Evolutionary conservation across 2,888 invertebrate species (phyloP).

Genomic region (Drosophila pullipes): DNA sequence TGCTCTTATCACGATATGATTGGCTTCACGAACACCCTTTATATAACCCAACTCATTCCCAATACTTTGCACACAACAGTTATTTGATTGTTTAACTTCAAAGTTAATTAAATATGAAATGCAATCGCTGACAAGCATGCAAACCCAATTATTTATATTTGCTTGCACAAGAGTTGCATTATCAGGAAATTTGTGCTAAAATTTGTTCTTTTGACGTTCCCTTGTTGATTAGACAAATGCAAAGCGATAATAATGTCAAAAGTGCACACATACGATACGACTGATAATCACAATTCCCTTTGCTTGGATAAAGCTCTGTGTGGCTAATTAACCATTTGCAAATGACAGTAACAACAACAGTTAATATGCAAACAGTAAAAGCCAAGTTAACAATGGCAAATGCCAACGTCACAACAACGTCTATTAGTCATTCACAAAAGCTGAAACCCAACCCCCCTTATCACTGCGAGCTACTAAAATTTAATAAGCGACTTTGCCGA

Average conservation of each 20-base stretch:
- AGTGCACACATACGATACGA: neutral
- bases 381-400: constrained; percentile 11
- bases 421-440: constrained; percentile 43
- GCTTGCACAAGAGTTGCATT: constrained; percentile 12
- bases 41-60: constrained; percentile 8
- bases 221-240: neutral
- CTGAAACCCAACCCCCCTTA: neutral
- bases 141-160: constrained; percentile 12
- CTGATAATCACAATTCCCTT: constrained; percentile 11
- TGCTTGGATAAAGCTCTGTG: constrained; percentile 20
- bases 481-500: constrained; percentile 71
- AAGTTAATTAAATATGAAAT: constrained; percentile 41
- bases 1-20: constrained; percentile 20
- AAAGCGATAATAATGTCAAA: constrained; percentile 2
- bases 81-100: constrained; percentile 24
- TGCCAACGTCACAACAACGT: constrained; percentile 13
- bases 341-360: constrained; percentile 46
- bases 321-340: constrained; percentile 54
- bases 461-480: constrained; percentile 43
- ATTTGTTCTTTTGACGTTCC: neutral
- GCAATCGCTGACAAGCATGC: constrained; percentile 17
- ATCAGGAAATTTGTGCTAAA: neutral
- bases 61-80: neutral
- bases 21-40: neutral
- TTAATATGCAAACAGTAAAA: constrained; percentile 35